phyloP scores from a whole-genome alignment of 2,797 vertebrate species.

The Poeciliopsis presidionis region DNA sequence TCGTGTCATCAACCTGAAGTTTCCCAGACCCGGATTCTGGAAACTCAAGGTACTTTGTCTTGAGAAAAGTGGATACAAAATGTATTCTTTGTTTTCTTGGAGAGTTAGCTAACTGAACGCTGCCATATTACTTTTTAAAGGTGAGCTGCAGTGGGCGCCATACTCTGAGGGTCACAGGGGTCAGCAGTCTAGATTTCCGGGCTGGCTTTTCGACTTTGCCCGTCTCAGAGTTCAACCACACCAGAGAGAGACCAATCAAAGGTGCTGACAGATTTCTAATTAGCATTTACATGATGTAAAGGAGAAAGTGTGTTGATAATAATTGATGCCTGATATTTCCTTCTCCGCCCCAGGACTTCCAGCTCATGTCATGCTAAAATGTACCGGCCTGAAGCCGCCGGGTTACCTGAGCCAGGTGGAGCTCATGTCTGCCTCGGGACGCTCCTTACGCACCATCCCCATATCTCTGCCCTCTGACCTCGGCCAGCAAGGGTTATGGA shows the following conservation, averaged over 20 bases:
- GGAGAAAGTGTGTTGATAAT: constrained; percentile 6
- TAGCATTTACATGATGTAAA: constrained; percentile 11
- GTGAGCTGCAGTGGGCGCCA: constrained; percentile 89
- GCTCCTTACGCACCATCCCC: constrained; percentile 81
- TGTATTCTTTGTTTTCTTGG: not conserved
- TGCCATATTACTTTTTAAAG: constrained; percentile 67
- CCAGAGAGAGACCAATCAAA: constrained; percentile 87
- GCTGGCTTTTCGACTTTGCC: constrained; percentile 87
- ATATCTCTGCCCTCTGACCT: constrained; percentile 73
- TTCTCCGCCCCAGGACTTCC: constrained; percentile 84
- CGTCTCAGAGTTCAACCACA: constrained; percentile 82
- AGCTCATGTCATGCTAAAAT: constrained; percentile 88
- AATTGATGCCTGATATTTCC: constrained; percentile 20
- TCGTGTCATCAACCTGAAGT: constrained; percentile 88
- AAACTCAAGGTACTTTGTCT: constrained; percentile 85
- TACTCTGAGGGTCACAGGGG: constrained; percentile 90
- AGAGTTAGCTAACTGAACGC: constrained; percentile 3
- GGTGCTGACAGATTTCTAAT: constrained; percentile 72
- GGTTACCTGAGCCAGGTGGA: constrained; percentile 85
- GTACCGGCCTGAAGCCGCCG: constrained; percentile 83
- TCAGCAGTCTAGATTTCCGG: constrained; percentile 90
- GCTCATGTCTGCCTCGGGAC: constrained; percentile 87
- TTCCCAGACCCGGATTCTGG: constrained; percentile 88
- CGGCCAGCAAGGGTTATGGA: constrained; percentile 86
- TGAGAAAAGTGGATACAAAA: not conserved